A percentile compares a stretch with the other conserved stretches of the same genome.
Evolutionary conservation across 2,797 vertebrate genomes (phyloP).

Genomic region (Rhincodon typus): DNA sequence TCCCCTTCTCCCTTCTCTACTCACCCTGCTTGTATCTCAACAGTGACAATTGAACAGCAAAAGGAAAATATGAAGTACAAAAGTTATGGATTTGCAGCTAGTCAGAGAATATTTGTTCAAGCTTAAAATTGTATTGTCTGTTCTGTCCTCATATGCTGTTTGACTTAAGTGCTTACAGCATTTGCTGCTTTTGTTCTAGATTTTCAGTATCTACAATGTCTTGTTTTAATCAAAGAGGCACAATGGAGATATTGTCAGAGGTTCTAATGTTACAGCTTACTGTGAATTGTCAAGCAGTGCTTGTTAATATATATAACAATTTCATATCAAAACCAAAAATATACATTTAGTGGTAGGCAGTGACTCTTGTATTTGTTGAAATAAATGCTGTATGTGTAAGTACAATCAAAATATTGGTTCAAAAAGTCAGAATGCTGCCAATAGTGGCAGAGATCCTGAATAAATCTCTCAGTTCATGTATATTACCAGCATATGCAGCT

Average conservation of each 20-base stretch:
- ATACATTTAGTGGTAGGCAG: not conserved
- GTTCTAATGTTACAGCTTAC: not conserved
- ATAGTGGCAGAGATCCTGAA: not conserved
- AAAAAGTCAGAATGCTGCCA: not conserved
- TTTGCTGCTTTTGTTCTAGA: no score
- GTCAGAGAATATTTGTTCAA: not conserved
- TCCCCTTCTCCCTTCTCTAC: no score
- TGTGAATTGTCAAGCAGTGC: not conserved
- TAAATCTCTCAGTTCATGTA: not conserved
- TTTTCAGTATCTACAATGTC: no score
- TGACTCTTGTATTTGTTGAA: not conserved
- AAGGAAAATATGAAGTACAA: not conserved
- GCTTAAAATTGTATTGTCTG: no score
- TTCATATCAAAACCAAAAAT: not conserved
- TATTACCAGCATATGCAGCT: not conserved
- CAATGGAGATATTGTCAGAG: no score
- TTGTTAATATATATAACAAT: not conserved
- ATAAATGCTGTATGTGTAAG: not conserved
- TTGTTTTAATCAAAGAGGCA: no score
- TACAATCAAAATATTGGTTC: constrained; percentile 8
- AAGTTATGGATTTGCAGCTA: not conserved
- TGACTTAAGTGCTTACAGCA: not conserved
- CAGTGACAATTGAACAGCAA: no score
- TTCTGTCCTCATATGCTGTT: not conserved
- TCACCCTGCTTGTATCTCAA: no score